phyloP scores from a whole-genome alignment of 2,797 vertebrate genomes.

The Anguilla marmorata region DNA sequence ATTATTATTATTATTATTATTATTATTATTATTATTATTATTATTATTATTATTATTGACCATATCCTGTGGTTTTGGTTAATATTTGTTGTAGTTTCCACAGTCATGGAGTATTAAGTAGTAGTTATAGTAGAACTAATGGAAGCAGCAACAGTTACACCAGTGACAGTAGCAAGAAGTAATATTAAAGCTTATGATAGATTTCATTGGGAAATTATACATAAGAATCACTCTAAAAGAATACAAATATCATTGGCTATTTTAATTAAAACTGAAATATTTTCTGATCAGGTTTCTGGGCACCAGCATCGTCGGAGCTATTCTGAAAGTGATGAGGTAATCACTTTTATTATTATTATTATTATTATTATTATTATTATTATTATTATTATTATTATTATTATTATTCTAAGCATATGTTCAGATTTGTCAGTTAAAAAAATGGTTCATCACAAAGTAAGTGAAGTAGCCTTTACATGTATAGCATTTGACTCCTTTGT shows the following conservation, averaged over 20 bases:
- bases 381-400: background rate
- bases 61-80: background rate
- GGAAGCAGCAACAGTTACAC: background rate
- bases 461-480: background rate
- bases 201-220: too few species aligned
- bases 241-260: background rate
- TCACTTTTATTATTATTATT: background rate
- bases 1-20: background rate
- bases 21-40: background rate
- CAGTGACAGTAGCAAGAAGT: background rate
- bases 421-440: background rate
- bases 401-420: background rate
- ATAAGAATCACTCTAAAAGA: too few species aligned
- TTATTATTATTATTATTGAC: background rate
- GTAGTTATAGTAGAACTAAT: background rate
- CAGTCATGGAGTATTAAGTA: background rate
- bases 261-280: background rate
- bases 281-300: constrained; percentile 49
- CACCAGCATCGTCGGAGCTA: constrained; percentile 49
- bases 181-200: too few species aligned
- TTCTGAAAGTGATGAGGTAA: constrained; percentile 65
- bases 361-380: background rate
- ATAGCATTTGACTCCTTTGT: background rate
- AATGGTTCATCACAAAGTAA: background rate
- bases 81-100: background rate